A percentile compares a stretch with the other conserved stretches of the same genome.
These are phyloP conservation scores for Sminthurinus signatus DNA, from an alignment of 1,140 invertebrate species.

Conservation along the genomic window DNA sequence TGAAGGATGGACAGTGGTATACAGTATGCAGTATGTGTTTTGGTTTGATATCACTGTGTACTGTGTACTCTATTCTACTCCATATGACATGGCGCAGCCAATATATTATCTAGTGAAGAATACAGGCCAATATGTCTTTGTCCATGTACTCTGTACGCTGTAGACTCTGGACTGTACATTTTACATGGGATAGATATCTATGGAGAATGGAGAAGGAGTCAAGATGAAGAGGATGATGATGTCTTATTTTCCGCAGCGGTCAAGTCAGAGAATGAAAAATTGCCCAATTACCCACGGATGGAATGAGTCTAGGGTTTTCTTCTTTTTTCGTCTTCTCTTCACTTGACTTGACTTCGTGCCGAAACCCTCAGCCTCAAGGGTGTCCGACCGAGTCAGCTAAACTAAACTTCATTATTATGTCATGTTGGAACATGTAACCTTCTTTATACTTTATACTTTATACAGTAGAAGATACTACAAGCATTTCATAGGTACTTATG, in stretches of 20 bases:
- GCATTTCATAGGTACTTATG: background rate
- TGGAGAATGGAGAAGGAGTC: constrained; percentile 7
- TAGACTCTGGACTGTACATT: too few relatives aligned
- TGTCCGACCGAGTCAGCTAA: constrained; percentile 13
- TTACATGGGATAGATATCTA: too few relatives aligned
- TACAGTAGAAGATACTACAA: background rate
- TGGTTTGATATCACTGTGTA: too few relatives aligned
- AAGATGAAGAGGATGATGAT: constrained; percentile 24
- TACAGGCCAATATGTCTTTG: too few relatives aligned
- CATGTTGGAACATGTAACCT: background rate
- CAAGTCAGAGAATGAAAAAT: constrained; percentile 35
- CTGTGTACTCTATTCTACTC: too few relatives aligned
- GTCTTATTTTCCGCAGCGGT: constrained; percentile 33
- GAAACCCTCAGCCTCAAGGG: constrained; percentile 22
- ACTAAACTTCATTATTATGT: background rate
- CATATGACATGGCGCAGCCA: too few relatives aligned
- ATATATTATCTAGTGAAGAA: too few relatives aligned
- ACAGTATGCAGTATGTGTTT: too few relatives aligned
- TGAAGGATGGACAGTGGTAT: too few relatives aligned
- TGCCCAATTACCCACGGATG: constrained; percentile 32
- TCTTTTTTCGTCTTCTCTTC: constrained; percentile 19
- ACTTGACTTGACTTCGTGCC: constrained; percentile 22
- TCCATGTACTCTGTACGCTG: too few relatives aligned
- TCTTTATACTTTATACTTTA: background rate
- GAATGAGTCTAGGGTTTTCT: constrained; percentile 16